phyloP scores from a whole-genome alignment of 2,797 vertebrate genomes.

The Chiropotes sagulatus region DNA sequence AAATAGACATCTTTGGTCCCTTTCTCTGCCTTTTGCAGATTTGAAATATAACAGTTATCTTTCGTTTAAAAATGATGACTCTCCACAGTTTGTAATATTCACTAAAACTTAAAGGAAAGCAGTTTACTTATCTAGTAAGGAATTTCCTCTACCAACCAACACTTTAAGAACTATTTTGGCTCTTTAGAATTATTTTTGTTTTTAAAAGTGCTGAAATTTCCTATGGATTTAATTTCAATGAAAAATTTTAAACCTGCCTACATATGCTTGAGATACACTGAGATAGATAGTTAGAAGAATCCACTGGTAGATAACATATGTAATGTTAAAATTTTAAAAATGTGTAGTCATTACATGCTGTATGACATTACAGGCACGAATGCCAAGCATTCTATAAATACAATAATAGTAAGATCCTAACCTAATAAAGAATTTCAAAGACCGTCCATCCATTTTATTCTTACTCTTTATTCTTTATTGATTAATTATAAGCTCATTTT shows the following conservation, averaged over 20 bases:
- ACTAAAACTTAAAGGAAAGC: neutral
- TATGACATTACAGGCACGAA: neutral
- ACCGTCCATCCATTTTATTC: neutral
- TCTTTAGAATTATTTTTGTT: neutral
- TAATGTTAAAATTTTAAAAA: neutral
- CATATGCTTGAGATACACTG: neutral
- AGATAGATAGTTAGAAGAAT: neutral
- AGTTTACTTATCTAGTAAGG: slow-evolving; percentile 6
- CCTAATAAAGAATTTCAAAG: neutral
- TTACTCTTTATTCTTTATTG: neutral
- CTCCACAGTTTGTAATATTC: neutral
- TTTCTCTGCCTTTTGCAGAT: neutral
- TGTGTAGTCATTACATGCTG: neutral
- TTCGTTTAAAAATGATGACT: neutral
- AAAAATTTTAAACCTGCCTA: neutral
- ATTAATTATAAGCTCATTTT: neutral
- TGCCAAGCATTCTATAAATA: neutral
- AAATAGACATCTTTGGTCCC: neutral
- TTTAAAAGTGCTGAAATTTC: neutral
- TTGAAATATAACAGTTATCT: neutral
- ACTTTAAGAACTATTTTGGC: neutral
- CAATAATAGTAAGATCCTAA: neutral
- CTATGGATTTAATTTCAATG: neutral
- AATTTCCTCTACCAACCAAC: neutral
- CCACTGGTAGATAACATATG: neutral